phyloP scores from a whole-genome alignment of 1,140 invertebrate genomes.

The Calephelis virginiensis region DNA sequence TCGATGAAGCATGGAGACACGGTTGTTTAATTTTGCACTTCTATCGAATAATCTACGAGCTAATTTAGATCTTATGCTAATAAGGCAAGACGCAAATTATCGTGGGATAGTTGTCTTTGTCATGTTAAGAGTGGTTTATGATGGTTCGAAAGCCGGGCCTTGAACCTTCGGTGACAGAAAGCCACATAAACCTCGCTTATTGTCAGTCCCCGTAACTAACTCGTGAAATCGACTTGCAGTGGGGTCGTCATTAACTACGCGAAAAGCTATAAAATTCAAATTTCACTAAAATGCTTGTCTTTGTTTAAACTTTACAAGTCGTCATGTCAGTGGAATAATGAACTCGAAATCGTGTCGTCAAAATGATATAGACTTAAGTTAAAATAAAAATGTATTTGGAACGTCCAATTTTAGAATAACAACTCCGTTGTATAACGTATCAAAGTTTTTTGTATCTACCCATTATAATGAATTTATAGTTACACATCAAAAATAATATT shows the following conservation, averaged over 20 bases:
- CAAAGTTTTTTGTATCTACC: too few relatives aligned
- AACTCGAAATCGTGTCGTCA: not conserved
- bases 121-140: conserved; percentile 56
- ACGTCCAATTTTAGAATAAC: too few relatives aligned
- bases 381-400: too few relatives aligned
- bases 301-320: conserved; percentile 29
- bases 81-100: conserved; percentile 22
- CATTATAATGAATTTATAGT: too few relatives aligned
- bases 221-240: conserved; percentile 68
- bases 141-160: conserved; percentile 45
- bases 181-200: conserved; percentile 54
- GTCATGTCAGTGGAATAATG: not conserved
- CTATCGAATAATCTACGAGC: conserved; percentile 21
- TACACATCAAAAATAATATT: too few relatives aligned
- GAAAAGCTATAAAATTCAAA: conserved; percentile 13
- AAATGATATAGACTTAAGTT: too few relatives aligned
- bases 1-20: conserved; percentile 54
- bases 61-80: conserved; percentile 39
- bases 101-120: conserved; percentile 31
- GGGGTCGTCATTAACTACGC: conserved; percentile 47
- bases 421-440: too few relatives aligned
- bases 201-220: conserved; percentile 72
- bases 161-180: conserved; percentile 61
- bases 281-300: conserved; percentile 15
- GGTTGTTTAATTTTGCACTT: conserved; percentile 43